A percentile compares a stretch with the other conserved stretches of the same genome.
Conservation (phyloP, 2,888 invertebrate species). For the Strigamia crassipes region DNA sequence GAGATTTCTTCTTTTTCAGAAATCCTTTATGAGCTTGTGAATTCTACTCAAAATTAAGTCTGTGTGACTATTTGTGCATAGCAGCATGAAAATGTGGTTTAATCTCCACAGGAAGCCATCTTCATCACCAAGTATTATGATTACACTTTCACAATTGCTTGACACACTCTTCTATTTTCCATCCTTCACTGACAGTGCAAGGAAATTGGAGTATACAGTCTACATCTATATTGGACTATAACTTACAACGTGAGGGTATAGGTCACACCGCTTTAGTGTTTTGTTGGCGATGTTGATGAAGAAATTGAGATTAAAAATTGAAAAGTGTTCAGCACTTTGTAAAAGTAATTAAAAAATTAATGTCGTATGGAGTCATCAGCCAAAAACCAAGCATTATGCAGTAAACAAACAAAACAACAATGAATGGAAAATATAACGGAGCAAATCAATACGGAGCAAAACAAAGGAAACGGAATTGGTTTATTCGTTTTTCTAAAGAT, state of each 20-base stretch:
- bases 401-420: no score
- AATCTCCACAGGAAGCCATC: constrained; percentile 32
- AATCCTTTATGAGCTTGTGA: constrained; percentile 42
- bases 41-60: constrained; percentile 39
- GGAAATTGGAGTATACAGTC: not conserved
- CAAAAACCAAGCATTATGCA: no score
- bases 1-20: constrained; percentile 36
- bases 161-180: constrained; percentile 36
- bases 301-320: not conserved
- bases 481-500: not conserved
- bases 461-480: no score
- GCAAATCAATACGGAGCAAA: no score
- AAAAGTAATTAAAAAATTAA: no score
- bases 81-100: constrained; percentile 40
- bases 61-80: constrained; percentile 40
- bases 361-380: no score
- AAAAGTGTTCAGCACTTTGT: not conserved
- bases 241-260: not conserved
- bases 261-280: not conserved
- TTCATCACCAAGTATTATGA: constrained; percentile 37
- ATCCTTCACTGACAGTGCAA: constrained; percentile 36
- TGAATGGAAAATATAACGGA: no score
- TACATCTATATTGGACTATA: not conserved
- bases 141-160: constrained; percentile 40
- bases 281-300: not conserved